phyloP scores from a whole-genome alignment of 2,113 vertebrate genomes.

The Ornithorhynchus anatinus region DNA sequence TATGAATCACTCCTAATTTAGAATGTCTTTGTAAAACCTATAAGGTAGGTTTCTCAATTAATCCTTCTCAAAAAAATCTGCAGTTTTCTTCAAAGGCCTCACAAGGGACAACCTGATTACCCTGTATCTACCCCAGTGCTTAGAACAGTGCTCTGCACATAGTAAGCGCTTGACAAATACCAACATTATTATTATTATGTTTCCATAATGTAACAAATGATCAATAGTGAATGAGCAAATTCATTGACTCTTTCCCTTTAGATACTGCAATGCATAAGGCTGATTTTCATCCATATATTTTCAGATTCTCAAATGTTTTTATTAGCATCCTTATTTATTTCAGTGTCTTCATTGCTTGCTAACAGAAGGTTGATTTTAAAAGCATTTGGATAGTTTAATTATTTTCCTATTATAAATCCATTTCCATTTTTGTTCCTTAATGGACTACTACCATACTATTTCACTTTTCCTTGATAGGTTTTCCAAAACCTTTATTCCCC shows the following conservation, averaged over 20 bases:
- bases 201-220: constrained; percentile 17
- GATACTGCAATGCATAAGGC: background rate
- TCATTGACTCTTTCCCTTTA: constrained; percentile 42
- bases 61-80: too few species aligned
- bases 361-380: background rate
- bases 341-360: too few species aligned
- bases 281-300: background rate
- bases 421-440: background rate
- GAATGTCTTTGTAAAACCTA: too few species aligned
- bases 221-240: background rate
- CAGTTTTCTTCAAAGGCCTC: too few species aligned
- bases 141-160: too few species aligned
- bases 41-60: too few species aligned
- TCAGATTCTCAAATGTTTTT: background rate
- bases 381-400: background rate
- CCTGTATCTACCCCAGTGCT: too few species aligned
- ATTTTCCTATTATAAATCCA: background rate
- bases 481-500: background rate
- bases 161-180: too few species aligned
- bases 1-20: too few species aligned
- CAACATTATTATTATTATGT: too few species aligned
- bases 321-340: background rate
- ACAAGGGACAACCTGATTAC: too few species aligned
- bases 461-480: background rate
- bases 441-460: background rate